phyloP scores from a whole-genome alignment of 2,113 vertebrate genomes.

The Copsychus sechellarum region DNA sequence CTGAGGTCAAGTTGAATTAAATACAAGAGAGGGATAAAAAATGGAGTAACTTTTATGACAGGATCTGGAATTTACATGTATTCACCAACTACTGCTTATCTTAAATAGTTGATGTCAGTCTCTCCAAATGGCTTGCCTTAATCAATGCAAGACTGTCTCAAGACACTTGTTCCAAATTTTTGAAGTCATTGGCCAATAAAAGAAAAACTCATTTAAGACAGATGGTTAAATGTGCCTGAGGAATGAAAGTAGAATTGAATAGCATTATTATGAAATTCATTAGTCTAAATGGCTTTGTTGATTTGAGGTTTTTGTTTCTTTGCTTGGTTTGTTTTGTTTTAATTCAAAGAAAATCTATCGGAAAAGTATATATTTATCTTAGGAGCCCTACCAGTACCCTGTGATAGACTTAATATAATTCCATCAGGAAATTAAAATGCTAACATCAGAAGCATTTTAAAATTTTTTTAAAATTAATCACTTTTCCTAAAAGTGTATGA shows the following conservation, averaged over 20 bases:
- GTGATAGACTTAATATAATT: background rate
- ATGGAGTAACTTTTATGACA: background rate
- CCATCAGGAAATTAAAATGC: background rate
- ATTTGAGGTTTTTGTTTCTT: background rate
- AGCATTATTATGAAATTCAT: background rate
- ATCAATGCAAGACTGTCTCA: background rate
- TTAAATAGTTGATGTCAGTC: background rate
- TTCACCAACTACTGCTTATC: background rate
- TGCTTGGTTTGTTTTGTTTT: background rate
- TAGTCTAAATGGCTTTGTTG: background rate
- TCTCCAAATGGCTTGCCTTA: background rate
- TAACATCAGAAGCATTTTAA: background rate
- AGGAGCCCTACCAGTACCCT: background rate
- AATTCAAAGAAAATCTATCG: background rate
- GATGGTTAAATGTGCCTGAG: background rate
- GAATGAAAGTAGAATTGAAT: background rate
- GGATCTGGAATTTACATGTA: background rate
- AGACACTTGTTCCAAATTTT: background rate
- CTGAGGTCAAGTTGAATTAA: background rate
- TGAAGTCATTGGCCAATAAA: background rate
- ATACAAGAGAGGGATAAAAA: background rate
- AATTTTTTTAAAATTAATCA: background rate
- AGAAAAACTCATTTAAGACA: background rate
- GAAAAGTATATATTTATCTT: background rate
- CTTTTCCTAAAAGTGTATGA: background rate